phyloP scores from a whole-genome alignment of 2,797 vertebrate genomes.

The Neolamprologus multifasciatus region DNA sequence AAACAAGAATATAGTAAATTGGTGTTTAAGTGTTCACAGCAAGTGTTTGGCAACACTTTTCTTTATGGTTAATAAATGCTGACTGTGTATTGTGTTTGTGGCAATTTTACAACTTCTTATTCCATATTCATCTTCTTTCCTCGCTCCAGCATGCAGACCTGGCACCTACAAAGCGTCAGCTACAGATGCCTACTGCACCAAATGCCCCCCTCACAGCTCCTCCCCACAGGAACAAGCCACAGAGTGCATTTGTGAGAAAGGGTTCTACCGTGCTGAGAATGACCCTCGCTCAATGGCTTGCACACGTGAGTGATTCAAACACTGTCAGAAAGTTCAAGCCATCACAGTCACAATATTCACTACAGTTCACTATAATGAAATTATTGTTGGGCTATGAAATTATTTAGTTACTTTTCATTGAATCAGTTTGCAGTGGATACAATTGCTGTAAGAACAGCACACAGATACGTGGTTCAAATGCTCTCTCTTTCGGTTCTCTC shows the following conservation, averaged over 20 bases:
- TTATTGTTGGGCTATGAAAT: not conserved
- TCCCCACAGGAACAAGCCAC: constrained; percentile 74
- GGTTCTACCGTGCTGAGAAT: constrained; percentile 74
- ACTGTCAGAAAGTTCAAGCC: not conserved
- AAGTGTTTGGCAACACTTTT: not conserved
- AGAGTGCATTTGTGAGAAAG: constrained; percentile 77
- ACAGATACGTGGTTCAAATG: not conserved
- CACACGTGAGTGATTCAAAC: constrained; percentile 73
- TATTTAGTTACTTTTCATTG: not conserved
- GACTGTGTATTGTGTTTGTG: not conserved
- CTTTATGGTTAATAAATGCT: not conserved
- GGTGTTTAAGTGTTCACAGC: not conserved
- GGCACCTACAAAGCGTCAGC: constrained; percentile 81
- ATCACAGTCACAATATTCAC: not conserved
- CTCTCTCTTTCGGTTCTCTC: not conserved
- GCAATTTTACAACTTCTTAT: not conserved
- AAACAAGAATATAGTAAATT: not conserved
- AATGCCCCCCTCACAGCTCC: constrained; percentile 81
- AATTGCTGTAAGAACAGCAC: not conserved
- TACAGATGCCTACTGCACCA: constrained; percentile 79
- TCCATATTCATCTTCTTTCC: not conserved
- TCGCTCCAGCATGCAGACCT: constrained; percentile 69
- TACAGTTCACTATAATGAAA: not conserved
- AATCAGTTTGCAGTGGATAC: not conserved
- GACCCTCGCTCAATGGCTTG: constrained; percentile 81